A percentile compares a stretch with the other conserved stretches of the same genome.
phyloP scores from a whole-genome alignment of 2,113 vertebrate genomes.

The Piaya cayana region DNA sequence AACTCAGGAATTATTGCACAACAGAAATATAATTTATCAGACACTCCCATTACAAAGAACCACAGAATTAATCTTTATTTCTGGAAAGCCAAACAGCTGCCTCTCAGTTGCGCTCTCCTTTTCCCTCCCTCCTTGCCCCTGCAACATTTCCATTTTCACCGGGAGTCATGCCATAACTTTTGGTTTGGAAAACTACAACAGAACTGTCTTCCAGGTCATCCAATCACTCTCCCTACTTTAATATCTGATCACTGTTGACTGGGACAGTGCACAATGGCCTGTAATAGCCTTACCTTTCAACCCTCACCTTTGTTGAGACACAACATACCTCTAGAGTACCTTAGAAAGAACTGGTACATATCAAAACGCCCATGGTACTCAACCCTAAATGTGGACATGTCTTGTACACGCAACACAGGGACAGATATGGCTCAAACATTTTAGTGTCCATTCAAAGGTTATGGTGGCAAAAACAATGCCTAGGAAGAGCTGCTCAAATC shows the following conservation, averaged over 20 bases:
- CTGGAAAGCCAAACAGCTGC: conserved; percentile 1
- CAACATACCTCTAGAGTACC: rapidly evolving
- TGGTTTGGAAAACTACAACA: neutral
- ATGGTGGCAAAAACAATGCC: neutral
- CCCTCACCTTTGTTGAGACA: neutral
- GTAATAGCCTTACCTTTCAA: neutral
- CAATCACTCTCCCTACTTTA: neutral
- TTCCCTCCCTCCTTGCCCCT: neutral
- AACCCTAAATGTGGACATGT: neutral
- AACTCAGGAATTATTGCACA: neutral
- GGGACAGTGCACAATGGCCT: neutral
- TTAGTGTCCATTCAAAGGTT: neutral
- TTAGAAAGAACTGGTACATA: neutral
- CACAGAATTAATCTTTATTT: neutral
- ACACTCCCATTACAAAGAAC: neutral
- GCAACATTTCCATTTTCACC: neutral
- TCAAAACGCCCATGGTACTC: neutral
- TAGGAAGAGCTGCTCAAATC: neutral
- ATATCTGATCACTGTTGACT: neutral
- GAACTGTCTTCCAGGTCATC: neutral
- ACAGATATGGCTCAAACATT: neutral
- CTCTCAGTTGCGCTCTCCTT: neutral
- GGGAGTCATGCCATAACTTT: rapidly evolving
- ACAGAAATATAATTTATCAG: neutral
- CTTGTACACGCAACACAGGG: neutral